phyloP scores from a whole-genome alignment of 2,113 vertebrate genomes.

The Ceuthmochares aereus region DNA sequence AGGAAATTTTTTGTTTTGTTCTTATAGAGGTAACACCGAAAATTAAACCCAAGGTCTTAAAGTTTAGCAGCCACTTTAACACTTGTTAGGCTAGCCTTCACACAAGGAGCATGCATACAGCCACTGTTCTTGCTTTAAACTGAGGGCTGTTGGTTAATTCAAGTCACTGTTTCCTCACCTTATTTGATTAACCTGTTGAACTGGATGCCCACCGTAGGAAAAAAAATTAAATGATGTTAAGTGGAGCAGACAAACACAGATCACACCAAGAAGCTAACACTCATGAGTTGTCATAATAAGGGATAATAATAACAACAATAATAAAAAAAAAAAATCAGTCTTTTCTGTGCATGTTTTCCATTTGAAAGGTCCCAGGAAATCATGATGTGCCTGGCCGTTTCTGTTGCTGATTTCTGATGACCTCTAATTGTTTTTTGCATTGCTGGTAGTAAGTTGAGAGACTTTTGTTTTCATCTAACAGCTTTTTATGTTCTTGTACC shows the following conservation, averaged over 20 bases:
- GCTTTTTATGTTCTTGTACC: conserved; percentile 99
- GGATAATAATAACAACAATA: conserved; percentile 65
- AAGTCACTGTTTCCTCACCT: conserved; percentile 65
- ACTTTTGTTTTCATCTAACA: conserved; percentile 98
- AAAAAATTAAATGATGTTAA: conserved; percentile 75
- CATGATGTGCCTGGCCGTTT: conserved; percentile 98
- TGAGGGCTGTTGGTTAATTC: conserved; percentile 70
- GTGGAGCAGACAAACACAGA: conserved; percentile 77
- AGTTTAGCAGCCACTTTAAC: conserved; percentile 66
- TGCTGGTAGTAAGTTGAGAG: conserved; percentile 98
- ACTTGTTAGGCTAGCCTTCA: conserved; percentile 71
- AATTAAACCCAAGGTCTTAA: conserved; percentile 50
- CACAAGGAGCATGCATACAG: conserved; percentile 77
- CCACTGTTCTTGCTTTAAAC: conserved; percentile 53
- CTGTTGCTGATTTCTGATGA: conserved; percentile 97
- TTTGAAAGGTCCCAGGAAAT: conserved; percentile 76
- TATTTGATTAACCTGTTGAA: conserved; percentile 58
- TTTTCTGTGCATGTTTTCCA: conserved; percentile 78
- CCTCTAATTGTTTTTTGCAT: conserved; percentile 98
- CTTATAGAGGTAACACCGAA: conserved; percentile 68
- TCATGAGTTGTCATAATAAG: conserved; percentile 75
- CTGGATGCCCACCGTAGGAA: conserved; percentile 65
- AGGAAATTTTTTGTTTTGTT: conserved; percentile 40
- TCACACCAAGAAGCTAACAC: conserved; percentile 82
- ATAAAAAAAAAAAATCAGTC: conserved; percentile 62